These are phyloP conservation scores for Noctilio leporinus DNA, from an alignment of 2,113 vertebrate species.

Conservation along the genomic window DNA sequence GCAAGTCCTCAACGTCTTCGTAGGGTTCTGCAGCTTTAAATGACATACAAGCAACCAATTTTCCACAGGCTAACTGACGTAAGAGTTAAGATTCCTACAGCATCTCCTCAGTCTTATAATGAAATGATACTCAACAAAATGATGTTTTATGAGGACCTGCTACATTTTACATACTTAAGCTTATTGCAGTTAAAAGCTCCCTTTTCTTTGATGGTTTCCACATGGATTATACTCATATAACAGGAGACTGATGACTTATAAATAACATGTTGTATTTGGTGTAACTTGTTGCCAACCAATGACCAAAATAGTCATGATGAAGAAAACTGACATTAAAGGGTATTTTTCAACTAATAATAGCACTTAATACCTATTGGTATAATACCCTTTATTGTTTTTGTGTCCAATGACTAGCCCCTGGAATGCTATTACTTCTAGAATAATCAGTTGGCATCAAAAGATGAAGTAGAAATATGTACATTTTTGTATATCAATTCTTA, in stretches of 20 bases:
- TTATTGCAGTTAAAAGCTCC: neutral
- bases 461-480: neutral
- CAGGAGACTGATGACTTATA: neutral
- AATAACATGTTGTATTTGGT: neutral
- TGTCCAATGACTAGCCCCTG: neutral
- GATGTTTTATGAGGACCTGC: neutral
- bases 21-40: neutral
- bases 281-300: neutral
- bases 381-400: neutral
- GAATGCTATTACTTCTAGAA: conserved; percentile 1
- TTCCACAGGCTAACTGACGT: neutral
- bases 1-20: neutral
- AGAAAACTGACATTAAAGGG: neutral
- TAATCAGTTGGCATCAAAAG: neutral
- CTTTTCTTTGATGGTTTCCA: neutral
- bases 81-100: neutral
- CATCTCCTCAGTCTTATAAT: neutral
- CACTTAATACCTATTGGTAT: neutral
- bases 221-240: neutral
- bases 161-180: conserved; percentile 52
- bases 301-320: neutral
- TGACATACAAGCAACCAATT: neutral
- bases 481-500: conserved; percentile 63
- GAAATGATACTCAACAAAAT: neutral
- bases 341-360: neutral